Base-by-base conservation (phyloP, 1,140 invertebrate genomes). In the Danaus plexippus region DNA sequence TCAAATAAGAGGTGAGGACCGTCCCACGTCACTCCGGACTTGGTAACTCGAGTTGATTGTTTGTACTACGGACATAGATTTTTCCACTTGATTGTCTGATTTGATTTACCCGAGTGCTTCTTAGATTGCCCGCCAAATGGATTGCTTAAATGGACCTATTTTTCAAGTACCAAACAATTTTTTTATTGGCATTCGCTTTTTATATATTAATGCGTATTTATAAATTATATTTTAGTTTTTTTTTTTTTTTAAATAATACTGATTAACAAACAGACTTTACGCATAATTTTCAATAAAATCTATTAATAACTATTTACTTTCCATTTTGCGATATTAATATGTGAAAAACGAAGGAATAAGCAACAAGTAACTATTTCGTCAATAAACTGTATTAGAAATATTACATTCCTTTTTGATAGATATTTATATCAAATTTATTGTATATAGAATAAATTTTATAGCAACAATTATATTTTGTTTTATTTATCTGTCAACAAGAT, bases 1-100 rank as follows among this genome's bases (percentile, higher is more conserved):
- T 81, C 80, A 83, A 82, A 82, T 80, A 80, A 66, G 64, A 75
- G 70, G 71, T 67, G 71, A 77, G 66, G 74, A 72, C 56, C 59
- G 64, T 73, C 80, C 76, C 67, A 69, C 81, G 75, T 83, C 77
- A 81, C 64, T 71, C 63, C 52, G 45, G 64, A 59, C 63, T 65
- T 62, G 62, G 80, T 86, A 86, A 86, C 80, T 84, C 70, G 69
- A 86, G 75, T 73, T 82, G 82, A 86, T 84, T 86, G 82, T 86
- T 86, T 86, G 82, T 71, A 70, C 75, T 72, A 60, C 65, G 74
- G 71, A 84, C 79, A 77, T 77, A 68, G 79, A 86, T 82, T 85
- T 85, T 85, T 85, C 80, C 76, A 82, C 79, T 85, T 85, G 82
- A 85, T 85, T 85, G 79, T 85, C 80, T 81, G 80, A 85, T 85